Percentiles rank a stretch among this genome's conserved stretches.
Evolutionary conservation across 1,140 invertebrate species (phyloP).

Genomic region (Apis laboriosa): DNA sequence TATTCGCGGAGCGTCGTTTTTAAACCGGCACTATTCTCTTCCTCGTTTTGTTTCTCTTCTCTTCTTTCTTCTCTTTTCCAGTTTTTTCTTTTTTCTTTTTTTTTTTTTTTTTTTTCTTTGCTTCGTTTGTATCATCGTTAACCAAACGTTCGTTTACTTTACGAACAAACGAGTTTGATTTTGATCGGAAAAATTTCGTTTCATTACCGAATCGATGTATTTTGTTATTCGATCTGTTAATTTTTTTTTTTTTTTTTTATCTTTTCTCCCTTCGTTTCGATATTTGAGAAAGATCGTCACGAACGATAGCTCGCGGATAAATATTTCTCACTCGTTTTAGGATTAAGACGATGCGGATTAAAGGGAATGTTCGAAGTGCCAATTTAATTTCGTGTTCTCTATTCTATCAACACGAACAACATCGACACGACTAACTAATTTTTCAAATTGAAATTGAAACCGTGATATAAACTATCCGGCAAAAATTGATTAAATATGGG

Average conservation of each 20-base stretch:
- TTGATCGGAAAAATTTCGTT: background rate
- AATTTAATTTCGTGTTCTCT: too few species aligned
- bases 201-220: background rate
- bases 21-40: background rate
- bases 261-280: background rate
- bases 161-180: background rate
- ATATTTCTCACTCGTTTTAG: conserved; percentile 2
- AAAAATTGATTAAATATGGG: too few species aligned
- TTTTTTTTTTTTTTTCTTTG: conserved; percentile 27
- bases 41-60: background rate
- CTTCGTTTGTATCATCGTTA: background rate
- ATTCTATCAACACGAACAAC: too few species aligned
- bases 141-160: background rate
- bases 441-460: too few species aligned
- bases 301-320: conserved; percentile 7
- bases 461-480: too few species aligned
- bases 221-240: background rate
- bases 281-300: background rate
- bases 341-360: conserved; percentile 1
- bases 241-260: background rate
- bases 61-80: too few species aligned
- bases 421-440: too few species aligned
- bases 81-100: background rate
- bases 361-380: conserved; percentile 1
- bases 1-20: conserved; percentile 1